phyloP scores from a whole-genome alignment of 2,113 vertebrate species.

The Progne subis region DNA sequence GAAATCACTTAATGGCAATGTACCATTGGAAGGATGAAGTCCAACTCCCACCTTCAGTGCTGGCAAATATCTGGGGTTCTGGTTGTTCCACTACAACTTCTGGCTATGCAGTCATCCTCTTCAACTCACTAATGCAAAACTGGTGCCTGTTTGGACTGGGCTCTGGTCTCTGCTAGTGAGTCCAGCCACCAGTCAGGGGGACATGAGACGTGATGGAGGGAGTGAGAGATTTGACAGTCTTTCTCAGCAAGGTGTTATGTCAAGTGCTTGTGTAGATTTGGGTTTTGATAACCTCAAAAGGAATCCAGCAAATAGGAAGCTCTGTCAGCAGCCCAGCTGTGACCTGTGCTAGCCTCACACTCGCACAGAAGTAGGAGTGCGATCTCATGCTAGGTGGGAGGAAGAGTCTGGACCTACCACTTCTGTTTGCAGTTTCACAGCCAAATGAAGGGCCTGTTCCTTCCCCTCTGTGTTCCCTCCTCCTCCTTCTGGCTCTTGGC shows the following conservation, averaged over 20 bases:
- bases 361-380: neutral
- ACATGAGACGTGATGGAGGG: neutral
- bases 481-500: neutral
- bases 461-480: conserved; percentile 10
- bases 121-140: neutral
- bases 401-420: conserved; percentile 16
- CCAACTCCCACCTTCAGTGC: neutral
- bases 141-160: neutral
- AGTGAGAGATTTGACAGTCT: neutral
- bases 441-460: neutral
- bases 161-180: neutral
- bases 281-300: neutral
- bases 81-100: neutral
- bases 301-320: neutral
- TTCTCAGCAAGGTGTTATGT: neutral
- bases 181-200: neutral
- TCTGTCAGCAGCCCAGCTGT: neutral
- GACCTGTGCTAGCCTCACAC: neutral
- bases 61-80: neutral
- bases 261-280: neutral
- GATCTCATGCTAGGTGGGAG: neutral
- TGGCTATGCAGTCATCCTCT: neutral
- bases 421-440: conserved; percentile 41
- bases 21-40: neutral
- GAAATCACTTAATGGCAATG: neutral